phyloP scores from a whole-genome alignment of 2,113 vertebrate species.

The Castor canadensis region DNA sequence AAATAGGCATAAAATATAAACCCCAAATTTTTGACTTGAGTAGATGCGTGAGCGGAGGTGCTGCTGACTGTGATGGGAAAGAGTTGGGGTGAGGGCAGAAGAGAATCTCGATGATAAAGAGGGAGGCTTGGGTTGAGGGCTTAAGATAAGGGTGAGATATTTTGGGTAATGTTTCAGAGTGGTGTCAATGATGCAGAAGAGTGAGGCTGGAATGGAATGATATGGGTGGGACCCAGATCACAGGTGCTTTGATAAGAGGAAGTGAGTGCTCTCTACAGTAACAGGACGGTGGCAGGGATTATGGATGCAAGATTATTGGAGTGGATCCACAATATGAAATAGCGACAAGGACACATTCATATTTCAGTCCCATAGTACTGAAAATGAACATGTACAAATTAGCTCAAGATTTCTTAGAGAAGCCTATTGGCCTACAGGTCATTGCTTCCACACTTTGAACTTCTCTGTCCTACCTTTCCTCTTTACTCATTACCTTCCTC shows the following conservation, averaged over 20 bases:
- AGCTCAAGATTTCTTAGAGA: not conserved
- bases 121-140: not conserved
- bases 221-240: not conserved
- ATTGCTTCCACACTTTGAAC: not conserved
- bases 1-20: not conserved
- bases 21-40: not conserved
- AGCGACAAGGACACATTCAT: not conserved
- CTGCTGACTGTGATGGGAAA: not conserved
- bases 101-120: too few relatives aligned
- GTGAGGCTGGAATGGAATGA: not conserved
- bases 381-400: not conserved
- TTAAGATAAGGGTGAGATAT: not conserved
- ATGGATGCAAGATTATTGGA: not conserved
- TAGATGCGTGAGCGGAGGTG: not conserved
- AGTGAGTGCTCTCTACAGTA: not conserved
- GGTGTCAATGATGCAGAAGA: not conserved
- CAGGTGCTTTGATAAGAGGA: not conserved
- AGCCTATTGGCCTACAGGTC: not conserved
- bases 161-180: not conserved
- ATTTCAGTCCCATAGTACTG: not conserved
- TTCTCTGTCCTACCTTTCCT: not conserved
- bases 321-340: not conserved
- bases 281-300: too few relatives aligned
- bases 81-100: too few relatives aligned
- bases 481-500: too few relatives aligned